Evolutionary conservation across 2,797 vertebrate genomes (phyloP), one percentile per base, ranked within the genome.

Genomic region (Bovichtus variegatus): DNA sequence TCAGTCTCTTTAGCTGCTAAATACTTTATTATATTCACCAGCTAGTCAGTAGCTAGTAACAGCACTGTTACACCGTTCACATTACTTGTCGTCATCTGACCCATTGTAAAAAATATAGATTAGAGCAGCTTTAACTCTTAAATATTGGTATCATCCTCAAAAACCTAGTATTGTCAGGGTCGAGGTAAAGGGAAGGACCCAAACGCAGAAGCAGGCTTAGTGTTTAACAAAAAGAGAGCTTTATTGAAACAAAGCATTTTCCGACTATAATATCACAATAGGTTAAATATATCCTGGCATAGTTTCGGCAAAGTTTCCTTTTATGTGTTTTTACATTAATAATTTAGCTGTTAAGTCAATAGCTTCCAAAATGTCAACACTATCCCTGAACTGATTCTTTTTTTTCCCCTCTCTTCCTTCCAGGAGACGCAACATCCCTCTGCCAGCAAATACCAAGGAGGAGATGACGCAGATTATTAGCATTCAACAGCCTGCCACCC

Each of bases 341-440:
- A 55, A 40, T 31, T 43, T 31, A 55, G 0, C 15, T n/a, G 19
- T 54, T 5, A 58, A 10, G 12, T 38, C 18, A 36, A 4, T 18
- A 23, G 47, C 29, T n/a, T n/a, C n/a, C n/a, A n/a, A n/a, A 34
- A 34, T 7, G 31, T 46, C 36, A 55, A 10, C 11, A 3, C 10
- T 13, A 25, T 43, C 21, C 5, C 41, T 76, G 8, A 84, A 62
- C n/a, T 9, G n/a, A n/a, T n/a, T 7, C 18, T 40, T 1, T 38
- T 19, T 47, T 19, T 4, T 11, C 34, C 54, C 7, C 59, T 47
- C 41, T 66, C 36, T 76, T 34, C 3, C 0, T 18, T 57, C 16
- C 51, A 99, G 98, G 92, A 94, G 95, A 88, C 95, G 97, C 41
- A 93, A 95, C 3, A 94, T 98, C 49, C 0, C n/a, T 18, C 94